phyloP scores from a whole-genome alignment of 2,113 vertebrate genomes.

The Phalacrocorax brasilianus region DNA sequence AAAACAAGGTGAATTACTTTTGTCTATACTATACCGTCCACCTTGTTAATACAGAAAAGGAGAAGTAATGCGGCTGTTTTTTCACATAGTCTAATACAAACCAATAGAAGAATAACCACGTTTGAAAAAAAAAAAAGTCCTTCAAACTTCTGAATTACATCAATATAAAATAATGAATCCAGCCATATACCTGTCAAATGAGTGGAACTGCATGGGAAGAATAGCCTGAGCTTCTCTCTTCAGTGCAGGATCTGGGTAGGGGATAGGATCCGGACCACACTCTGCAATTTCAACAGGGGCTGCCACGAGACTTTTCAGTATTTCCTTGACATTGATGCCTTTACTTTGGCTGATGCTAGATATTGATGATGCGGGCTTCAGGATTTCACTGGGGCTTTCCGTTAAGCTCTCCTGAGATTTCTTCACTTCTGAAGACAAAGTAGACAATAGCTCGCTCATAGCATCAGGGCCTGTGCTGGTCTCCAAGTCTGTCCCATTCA shows the following conservation, averaged over 20 bases:
- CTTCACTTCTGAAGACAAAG: conserved; percentile 87
- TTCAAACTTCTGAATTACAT: neutral
- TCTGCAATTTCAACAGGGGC: conserved; percentile 86
- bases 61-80: neutral
- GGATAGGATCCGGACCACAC: conserved; percentile 84
- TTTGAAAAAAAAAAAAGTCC: neutral
- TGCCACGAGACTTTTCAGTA: conserved; percentile 93
- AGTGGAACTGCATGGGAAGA: conserved; percentile 96
- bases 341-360: conserved; percentile 90
- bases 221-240: conserved; percentile 89
- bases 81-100: neutral
- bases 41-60: neutral
- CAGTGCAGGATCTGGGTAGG: conserved; percentile 86
- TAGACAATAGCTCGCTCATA: conserved; percentile 86
- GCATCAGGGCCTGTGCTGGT: conserved; percentile 76
- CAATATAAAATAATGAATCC: neutral
- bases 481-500: conserved; percentile 87
- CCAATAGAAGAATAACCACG: neutral
- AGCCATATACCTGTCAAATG: conserved; percentile 92
- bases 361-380: conserved; percentile 84
- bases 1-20: conserved; percentile 20
- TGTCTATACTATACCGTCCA: neutral
- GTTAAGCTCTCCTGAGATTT: conserved; percentile 87
- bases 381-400: conserved; percentile 80
- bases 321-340: conserved; percentile 95